phyloP scores from a whole-genome alignment of 2,113 vertebrate genomes.

The Hippocampus zosterae region DNA sequence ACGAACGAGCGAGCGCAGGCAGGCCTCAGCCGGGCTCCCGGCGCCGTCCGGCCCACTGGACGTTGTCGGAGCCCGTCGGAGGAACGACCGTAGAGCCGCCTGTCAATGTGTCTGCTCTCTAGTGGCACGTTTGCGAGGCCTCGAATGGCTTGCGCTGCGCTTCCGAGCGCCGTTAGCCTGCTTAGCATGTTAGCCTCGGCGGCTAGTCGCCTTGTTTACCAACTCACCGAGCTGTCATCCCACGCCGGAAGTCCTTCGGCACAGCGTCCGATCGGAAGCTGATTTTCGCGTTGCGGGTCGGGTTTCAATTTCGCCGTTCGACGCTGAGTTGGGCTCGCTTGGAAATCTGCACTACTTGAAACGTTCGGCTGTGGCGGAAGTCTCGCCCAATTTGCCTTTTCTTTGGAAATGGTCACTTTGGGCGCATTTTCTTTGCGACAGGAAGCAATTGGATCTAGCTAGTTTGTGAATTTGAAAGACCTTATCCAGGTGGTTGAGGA shows the following conservation, averaged over 20 bases:
- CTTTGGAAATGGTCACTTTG: not conserved
- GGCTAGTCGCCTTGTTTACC: conserved; percentile 57
- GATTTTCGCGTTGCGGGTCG: not conserved
- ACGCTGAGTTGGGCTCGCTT: not conserved
- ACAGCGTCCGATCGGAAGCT: not conserved
- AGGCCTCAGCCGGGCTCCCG: conserved; percentile 42
- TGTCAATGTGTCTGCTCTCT: not conserved
- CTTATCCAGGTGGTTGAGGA: too few species aligned
- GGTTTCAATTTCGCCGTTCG: not conserved
- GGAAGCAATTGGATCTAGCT: too few species aligned
- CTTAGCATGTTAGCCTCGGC: conserved; percentile 5
- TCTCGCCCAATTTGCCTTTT: not conserved
- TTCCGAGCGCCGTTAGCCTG: conserved; percentile 47
- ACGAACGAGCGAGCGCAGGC: conserved; percentile 34
- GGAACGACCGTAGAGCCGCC: not conserved
- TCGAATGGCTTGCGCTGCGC: conserved; percentile 5
- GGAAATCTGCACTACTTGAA: not conserved
- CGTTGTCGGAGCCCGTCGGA: not conserved
- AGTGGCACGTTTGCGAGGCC: not conserved
- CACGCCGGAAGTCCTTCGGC: not conserved
- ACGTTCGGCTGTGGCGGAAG: not conserved
- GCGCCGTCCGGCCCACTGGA: not conserved
- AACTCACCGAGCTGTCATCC: not conserved
- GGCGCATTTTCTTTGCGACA: too few species aligned
- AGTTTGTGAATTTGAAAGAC: too few species aligned